Base-by-base conservation (phyloP, 2,888 invertebrate species). In the Acleris emargana region DNA sequence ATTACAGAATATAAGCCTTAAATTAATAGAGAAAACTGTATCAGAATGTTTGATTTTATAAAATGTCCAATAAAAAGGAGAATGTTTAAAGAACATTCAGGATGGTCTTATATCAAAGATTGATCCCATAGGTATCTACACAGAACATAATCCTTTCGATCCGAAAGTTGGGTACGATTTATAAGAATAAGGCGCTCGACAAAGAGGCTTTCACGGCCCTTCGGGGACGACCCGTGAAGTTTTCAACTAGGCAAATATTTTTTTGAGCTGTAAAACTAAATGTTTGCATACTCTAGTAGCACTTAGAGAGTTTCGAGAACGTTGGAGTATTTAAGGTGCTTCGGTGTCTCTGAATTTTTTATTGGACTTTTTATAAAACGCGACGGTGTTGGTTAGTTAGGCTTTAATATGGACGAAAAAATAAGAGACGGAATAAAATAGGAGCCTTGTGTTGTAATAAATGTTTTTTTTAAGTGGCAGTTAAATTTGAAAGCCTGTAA, bases 161-260 rank as follows among this genome's bases (percentile, higher is more conserved):
- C 49, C 59, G 42, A 57, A 57, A 59, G 49, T 59, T 59, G 54
- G 38, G 59, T 47, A 49, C 45, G 64, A 66, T 62, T 62, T 51
- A 59, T 60, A 71, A 70, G 73, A 77, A 75, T 77, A 76, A 59
- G 72, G 61, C 64, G 38, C 22, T 58, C 16, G 58, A 58, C 64
- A 72, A 76, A 73, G 68, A 76, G 76, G 74, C 74, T 77, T 74
- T 72, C 64, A 79, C 74, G 75, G 77, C 81, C 77, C 80, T 77
- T 80, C 67, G 58, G 79, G 76, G 79, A 76, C 73, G 72, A 70
- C 54, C 71, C 71, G 69, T 68, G 68, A 72, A 72, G 70, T 68
- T 76, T 66, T 73, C 70, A 68, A 71, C 70, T 71, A 70, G 58
- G 75, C 74, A 82, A 83, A 81, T 80, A 78, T 81, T 67, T 78